Percentiles rank a stretch among this genome's conserved stretches.
phyloP scores from a whole-genome alignment of 2,797 vertebrate genomes.

The Gymnopithys bicolor region DNA sequence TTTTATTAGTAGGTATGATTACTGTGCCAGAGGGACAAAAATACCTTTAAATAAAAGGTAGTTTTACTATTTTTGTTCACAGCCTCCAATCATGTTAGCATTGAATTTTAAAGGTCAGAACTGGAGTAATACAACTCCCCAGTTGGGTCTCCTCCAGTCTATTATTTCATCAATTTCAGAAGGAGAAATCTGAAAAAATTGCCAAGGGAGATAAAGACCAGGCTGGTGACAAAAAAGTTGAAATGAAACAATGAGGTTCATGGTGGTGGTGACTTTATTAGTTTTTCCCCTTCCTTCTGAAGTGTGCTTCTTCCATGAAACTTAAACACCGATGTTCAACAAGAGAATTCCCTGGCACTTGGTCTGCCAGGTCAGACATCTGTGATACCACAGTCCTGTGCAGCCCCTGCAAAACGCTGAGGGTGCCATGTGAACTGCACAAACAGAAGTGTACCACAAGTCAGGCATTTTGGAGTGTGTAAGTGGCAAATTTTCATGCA shows the following conservation, averaged over 20 bases:
- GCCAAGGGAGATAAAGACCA: not conserved
- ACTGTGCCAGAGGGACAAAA: not conserved
- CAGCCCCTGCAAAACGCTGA: not conserved
- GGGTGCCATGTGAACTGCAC: not conserved
- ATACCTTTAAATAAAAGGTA: not conserved
- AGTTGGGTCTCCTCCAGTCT: not conserved
- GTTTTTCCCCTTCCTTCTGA: not conserved
- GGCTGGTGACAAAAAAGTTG: not conserved
- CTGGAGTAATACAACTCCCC: not conserved
- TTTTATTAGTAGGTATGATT: not conserved
- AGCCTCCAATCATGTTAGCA: not conserved
- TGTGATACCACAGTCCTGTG: not conserved
- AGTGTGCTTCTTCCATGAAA: not conserved
- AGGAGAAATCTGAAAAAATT: constrained; percentile 1
- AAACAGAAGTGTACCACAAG: not conserved
- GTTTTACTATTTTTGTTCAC: not conserved
- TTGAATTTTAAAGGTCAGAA: not conserved
- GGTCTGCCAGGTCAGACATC: not conserved
- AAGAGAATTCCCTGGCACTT: not conserved
- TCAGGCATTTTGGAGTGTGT: not conserved
- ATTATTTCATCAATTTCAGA: not conserved
- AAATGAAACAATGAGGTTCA: not conserved
- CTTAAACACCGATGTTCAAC: not conserved
- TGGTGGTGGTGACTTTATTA: not conserved
- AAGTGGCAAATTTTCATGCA: not conserved